Percentiles rank a stretch among this genome's conserved stretches.
Evolutionary conservation across 2,113 vertebrate species (phyloP).

Genomic region (Erythrocebus patas): DNA sequence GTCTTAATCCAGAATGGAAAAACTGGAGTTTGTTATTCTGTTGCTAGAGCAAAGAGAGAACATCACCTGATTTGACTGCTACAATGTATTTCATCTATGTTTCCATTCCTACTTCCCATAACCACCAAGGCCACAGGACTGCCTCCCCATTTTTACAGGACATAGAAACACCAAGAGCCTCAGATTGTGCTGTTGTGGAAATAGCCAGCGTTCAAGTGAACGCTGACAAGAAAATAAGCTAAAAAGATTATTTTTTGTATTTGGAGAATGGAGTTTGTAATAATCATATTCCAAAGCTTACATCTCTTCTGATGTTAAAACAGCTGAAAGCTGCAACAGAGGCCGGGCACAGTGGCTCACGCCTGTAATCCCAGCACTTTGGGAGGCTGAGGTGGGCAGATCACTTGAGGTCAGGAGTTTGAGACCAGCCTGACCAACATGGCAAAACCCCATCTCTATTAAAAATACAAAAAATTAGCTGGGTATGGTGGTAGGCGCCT

Average conservation of each 20-base stretch:
- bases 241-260: constrained; percentile 18
- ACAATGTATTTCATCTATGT: neutral
- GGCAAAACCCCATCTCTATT: too few species aligned
- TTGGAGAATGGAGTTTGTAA: constrained; percentile 6
- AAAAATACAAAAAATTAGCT: too few species aligned
- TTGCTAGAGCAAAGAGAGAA: neutral
- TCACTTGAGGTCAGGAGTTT: neutral
- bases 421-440: neutral
- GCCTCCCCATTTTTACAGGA: neutral
- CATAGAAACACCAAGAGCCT: neutral
- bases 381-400: neutral
- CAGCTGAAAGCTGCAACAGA: neutral
- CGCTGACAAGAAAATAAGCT: neutral
- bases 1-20: neutral
- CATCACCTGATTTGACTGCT: neutral
- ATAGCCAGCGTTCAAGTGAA: neutral
- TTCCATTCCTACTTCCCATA: neutral
- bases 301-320: constrained; percentile 17
- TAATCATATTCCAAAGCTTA: neutral
- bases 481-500: too few species aligned
- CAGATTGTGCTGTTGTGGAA: neutral
- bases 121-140: neutral
- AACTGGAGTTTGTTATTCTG: neutral
- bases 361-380: too few species aligned
- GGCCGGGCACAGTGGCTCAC: too few species aligned